These are phyloP conservation scores for Leptopilina syphax DNA, from an alignment of 2,888 invertebrate species.

Conservation along the genomic window DNA sequence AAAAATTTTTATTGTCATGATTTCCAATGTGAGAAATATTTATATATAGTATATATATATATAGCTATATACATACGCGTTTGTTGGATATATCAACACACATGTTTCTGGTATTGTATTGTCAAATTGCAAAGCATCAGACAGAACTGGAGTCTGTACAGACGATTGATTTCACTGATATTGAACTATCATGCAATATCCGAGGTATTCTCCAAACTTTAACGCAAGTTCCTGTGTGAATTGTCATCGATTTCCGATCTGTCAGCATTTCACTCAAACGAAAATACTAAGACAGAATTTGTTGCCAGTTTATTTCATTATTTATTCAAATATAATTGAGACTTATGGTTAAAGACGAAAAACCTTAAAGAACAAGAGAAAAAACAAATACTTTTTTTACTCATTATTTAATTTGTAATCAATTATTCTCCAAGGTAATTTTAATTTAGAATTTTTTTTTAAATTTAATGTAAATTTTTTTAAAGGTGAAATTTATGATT, in stretches of 20 bases:
- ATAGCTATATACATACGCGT: background rate
- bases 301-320: conserved; percentile 2
- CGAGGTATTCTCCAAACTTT: conserved; percentile 24
- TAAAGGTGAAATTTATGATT: too few species aligned
- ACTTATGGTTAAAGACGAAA: too few species aligned
- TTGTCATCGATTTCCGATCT: conserved; percentile 31
- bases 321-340: background rate
- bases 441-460: too few species aligned
- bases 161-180: conserved; percentile 33
- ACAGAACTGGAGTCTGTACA: conserved; percentile 16
- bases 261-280: background rate
- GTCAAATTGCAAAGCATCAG: conserved; percentile 11
- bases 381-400: too few species aligned
- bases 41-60: too few species aligned
- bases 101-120: conserved; percentile 5
- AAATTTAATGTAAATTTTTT: too few species aligned
- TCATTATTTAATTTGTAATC: too few species aligned
- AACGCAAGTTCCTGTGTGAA: conserved; percentile 17
- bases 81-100: background rate
- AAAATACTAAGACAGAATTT: background rate
- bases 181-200: conserved; percentile 26
- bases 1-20: background rate
- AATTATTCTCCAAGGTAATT: too few species aligned
- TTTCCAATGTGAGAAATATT: background rate
- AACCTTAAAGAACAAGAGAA: too few species aligned